Percentiles rank a stretch among this genome's conserved stretches.
Evolutionary conservation across 2,113 vertebrate genomes (phyloP).

Genomic region (Hippocampus guttulatus): DNA sequence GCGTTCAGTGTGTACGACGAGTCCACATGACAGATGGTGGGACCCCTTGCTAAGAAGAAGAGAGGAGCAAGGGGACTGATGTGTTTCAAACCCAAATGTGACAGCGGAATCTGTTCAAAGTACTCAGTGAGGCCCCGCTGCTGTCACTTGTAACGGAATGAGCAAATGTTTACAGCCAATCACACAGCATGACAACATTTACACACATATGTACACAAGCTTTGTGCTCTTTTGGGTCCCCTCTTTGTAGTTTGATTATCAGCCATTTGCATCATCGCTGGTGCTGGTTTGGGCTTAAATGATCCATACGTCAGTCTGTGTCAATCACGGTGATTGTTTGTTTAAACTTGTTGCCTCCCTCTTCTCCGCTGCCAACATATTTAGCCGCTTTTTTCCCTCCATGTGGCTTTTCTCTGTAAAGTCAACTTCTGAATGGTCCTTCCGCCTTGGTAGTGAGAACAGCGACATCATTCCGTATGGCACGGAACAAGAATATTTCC

Average conservation of each 20-base stretch:
- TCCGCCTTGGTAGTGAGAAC: background rate
- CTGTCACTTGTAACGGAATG: constrained; percentile 56
- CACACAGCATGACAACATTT: constrained; percentile 44
- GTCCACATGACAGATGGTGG: constrained; percentile 54
- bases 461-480: background rate
- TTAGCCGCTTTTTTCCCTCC: background rate
- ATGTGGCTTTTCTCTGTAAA: background rate
- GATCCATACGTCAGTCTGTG: constrained; percentile 25
- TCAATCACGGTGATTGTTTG: constrained; percentile 20
- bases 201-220: constrained; percentile 29
- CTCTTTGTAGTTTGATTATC: constrained; percentile 36
- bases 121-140: constrained; percentile 34
- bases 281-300: constrained; percentile 39
- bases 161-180: constrained; percentile 60
- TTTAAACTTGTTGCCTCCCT: too few species aligned
- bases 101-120: constrained; percentile 50
- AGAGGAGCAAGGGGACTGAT: constrained; percentile 39
- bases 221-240: constrained; percentile 33
- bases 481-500: too few species aligned
- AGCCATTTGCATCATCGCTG: constrained; percentile 34
- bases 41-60: constrained; percentile 36
- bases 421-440: background rate
- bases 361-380: too few species aligned
- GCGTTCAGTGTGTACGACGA: constrained; percentile 7
- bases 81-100: constrained; percentile 49